A percentile compares a stretch with the other conserved stretches of the same genome.
Conservation (phyloP, 2,113 vertebrate species). For the Xerus inauris region DNA sequence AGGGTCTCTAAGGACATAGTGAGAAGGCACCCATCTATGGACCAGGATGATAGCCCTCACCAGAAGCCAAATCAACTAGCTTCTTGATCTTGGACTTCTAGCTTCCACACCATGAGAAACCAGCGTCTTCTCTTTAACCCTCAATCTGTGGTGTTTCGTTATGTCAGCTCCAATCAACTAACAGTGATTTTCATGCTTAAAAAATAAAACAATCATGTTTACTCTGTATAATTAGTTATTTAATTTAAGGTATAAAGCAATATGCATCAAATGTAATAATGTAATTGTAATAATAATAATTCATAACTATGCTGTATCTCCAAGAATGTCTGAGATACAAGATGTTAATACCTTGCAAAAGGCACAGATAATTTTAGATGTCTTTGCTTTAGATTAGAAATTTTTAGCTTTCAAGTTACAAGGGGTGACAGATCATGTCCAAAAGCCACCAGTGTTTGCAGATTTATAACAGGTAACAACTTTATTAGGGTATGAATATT, state of each 20-base stretch:
- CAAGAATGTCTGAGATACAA: not conserved
- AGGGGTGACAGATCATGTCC: not conserved
- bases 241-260: not conserved
- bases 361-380: not conserved
- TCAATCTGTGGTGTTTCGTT: not conserved
- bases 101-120: not conserved
- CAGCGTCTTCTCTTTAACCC: not conserved
- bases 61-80: not conserved
- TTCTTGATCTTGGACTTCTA: not conserved
- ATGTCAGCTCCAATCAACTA: not conserved
- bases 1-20: not conserved
- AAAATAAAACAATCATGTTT: constrained; percentile 18
- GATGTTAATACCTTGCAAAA: not conserved
- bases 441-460: not conserved
- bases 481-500: not conserved
- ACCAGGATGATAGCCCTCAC: not conserved
- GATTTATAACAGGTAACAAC: not conserved
- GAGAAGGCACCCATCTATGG: not conserved
- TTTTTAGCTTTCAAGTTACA: not conserved
- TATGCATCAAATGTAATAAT: not conserved
- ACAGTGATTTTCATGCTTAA: not conserved
- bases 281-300: not conserved
- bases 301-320: not conserved
- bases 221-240: constrained; percentile 16
- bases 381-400: not conserved